Evolutionary conservation across 2,888 invertebrate species (phyloP).

Genomic region (Acleris sparsana): DNA sequence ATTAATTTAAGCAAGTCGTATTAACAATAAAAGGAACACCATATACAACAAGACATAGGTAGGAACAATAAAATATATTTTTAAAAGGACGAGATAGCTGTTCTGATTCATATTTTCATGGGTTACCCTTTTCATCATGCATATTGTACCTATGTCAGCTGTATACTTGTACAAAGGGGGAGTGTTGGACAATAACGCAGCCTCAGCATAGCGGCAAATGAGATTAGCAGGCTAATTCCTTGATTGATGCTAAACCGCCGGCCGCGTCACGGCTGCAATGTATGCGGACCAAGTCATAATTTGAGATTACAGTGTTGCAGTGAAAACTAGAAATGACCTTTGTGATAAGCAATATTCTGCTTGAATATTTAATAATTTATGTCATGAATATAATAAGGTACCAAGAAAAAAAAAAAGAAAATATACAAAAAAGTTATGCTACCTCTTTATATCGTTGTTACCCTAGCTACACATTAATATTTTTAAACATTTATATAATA

Average conservation of each 20-base stretch:
- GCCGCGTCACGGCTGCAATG: conserved; percentile 39
- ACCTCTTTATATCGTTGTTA: too few species aligned
- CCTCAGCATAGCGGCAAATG: conserved; percentile 55
- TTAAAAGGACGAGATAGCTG: too few species aligned
- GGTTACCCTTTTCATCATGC: not conserved
- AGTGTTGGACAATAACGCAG: conserved; percentile 34
- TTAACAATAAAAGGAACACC: too few species aligned
- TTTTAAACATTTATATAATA: too few species aligned
- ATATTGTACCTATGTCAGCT: not conserved
- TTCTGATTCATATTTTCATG: not conserved
- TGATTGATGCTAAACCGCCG: conserved; percentile 69
- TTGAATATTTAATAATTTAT: too few species aligned
- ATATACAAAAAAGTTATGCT: too few species aligned
- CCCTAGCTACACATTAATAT: too few species aligned
- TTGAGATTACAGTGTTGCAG: conserved; percentile 31
- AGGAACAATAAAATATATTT: too few species aligned
- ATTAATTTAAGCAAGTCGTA: too few species aligned
- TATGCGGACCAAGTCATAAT: conserved; percentile 39
- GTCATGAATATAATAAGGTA: too few species aligned
- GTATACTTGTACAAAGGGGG: conserved; percentile 13
- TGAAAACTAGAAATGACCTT: conserved; percentile 29
- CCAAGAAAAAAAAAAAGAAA: too few species aligned
- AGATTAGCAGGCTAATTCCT: conserved; percentile 71
- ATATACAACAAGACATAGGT: too few species aligned
- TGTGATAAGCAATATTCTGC: not conserved